Evolutionary conservation across 2,888 invertebrate species (phyloP).

Genomic region (Panzeria rudis): DNA sequence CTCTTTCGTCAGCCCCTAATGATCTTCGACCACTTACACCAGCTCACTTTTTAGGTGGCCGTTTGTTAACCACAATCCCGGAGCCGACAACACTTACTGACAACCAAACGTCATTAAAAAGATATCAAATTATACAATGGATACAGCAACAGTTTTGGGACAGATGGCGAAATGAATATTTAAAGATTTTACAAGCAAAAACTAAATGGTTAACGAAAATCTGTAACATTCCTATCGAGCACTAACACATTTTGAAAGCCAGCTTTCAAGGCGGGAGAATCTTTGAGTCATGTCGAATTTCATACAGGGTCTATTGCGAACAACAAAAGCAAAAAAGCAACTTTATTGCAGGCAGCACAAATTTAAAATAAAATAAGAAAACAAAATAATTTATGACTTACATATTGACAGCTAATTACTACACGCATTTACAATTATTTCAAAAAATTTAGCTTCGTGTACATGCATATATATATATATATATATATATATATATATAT

Average conservation of each 20-base stretch:
- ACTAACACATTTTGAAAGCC: slow-evolving; percentile 33
- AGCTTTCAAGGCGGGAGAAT: slow-evolving; percentile 41
- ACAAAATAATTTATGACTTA: too few relatives aligned
- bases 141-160: slow-evolving; percentile 62
- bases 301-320: neutral
- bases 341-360: too few relatives aligned
- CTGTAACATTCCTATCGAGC: slow-evolving; percentile 33
- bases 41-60: slow-evolving; percentile 70
- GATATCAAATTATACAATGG: slow-evolving; percentile 45
- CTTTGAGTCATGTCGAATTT: slow-evolving; percentile 6
- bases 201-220: slow-evolving; percentile 47
- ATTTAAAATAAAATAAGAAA: neutral
- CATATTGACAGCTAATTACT: neutral
- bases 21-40: slow-evolving; percentile 70
- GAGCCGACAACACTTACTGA: slow-evolving; percentile 38
- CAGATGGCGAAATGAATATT: slow-evolving; percentile 63
- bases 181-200: slow-evolving; percentile 35
- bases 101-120: slow-evolving; percentile 22
- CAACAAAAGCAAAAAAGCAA: too few relatives aligned
- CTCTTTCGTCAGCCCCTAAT: slow-evolving; percentile 72
- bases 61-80: slow-evolving; percentile 33
- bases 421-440: neutral
- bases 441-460: slow-evolving; percentile 20
- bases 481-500: neutral
- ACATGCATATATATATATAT: slow-evolving; percentile 5